phyloP scores from a whole-genome alignment of 1,140 invertebrate species.

The Anoplolepis gracilipes region DNA sequence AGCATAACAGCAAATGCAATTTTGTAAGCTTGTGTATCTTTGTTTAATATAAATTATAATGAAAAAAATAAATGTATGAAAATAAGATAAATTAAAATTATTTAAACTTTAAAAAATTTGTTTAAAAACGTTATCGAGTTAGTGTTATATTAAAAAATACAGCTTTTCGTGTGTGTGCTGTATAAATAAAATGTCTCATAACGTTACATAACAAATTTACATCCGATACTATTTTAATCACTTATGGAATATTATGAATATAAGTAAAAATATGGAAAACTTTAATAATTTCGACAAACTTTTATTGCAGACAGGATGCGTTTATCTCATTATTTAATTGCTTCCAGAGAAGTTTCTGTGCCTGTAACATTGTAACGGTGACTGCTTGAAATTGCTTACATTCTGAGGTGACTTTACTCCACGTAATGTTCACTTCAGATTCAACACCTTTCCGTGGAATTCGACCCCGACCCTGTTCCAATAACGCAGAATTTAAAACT shows the following conservation, averaged over 20 bases:
- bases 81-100: not conserved
- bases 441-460: conserved; percentile 41
- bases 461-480: conserved; percentile 20
- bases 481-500: conserved; percentile 56
- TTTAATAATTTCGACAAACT: conserved; percentile 37
- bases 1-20: not conserved
- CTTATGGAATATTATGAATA: conserved; percentile 22
- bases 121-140: not conserved
- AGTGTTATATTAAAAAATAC: not conserved
- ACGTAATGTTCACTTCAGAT: conserved; percentile 47
- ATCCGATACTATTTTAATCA: conserved; percentile 9
- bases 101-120: not conserved
- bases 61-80: not conserved
- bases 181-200: not conserved
- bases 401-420: conserved; percentile 46
- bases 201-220: not conserved
- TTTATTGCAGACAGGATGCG: not conserved
- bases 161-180: no score
- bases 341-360: conserved; percentile 25
- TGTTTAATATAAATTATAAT: not conserved
- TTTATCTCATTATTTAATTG: conserved; percentile 53
- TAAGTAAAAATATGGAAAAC: conserved; percentile 28
- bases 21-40: not conserved
- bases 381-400: conserved; percentile 55
- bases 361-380: conserved; percentile 41